Evolutionary conservation across 2,888 invertebrate species (phyloP).

Genomic region (Diachrysia chrysitis): DNA sequence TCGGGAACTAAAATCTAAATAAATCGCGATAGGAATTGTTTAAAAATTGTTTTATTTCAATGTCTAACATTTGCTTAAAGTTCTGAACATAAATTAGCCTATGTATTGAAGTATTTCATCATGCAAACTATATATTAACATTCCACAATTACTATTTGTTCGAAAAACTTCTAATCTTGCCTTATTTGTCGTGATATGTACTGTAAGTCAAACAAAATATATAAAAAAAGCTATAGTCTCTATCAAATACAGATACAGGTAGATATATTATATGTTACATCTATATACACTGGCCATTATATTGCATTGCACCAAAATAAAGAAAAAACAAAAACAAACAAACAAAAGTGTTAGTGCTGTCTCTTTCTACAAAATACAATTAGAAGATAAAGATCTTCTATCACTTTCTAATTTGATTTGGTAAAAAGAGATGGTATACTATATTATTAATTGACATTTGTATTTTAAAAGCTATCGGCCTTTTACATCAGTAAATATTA

Average conservation of each 20-base stretch:
- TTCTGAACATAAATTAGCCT: too few species aligned
- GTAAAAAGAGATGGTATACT: not conserved
- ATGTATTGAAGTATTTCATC: too few species aligned
- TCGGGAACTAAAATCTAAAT: too few species aligned
- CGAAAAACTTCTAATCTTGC: not conserved
- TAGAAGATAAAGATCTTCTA: not conserved
- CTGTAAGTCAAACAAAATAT: not conserved
- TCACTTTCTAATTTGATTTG: not conserved
- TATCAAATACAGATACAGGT: not conserved
- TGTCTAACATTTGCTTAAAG: too few species aligned
- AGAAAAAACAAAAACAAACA: too few species aligned
- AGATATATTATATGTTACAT: not conserved
- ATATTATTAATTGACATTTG: constrained; percentile 11
- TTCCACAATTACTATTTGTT: too few species aligned
- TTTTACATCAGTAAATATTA: constrained; percentile 39
- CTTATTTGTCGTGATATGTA: not conserved
- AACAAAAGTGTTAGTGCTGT: not conserved
- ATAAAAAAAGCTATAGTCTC: not conserved
- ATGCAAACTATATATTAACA: too few species aligned
- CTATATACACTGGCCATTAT: not conserved
- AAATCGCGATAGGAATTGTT: too few species aligned
- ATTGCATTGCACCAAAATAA: not conserved
- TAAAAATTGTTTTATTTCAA: too few species aligned
- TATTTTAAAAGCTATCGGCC: constrained; percentile 43
- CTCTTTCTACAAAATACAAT: not conserved